Evolutionary conservation across 2,888 invertebrate genomes (phyloP).

Genomic region (Trichogramma evanescens): DNA sequence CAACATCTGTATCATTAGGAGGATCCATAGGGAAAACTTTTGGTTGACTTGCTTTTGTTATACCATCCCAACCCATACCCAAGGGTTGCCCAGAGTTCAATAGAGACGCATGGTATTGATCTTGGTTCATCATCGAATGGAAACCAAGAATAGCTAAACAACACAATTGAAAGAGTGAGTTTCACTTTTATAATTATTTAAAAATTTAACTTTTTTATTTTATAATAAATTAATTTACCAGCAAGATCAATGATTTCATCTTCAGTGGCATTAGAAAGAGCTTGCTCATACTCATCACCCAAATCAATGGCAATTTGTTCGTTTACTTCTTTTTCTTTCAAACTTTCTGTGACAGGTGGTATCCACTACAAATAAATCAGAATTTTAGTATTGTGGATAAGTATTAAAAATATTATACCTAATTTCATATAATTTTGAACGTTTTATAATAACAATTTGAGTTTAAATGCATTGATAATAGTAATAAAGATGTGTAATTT

Average conservation of each 20-base stretch:
- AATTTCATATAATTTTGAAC: too few relatives aligned
- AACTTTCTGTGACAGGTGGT: conserved; percentile 64
- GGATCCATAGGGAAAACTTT: conserved; percentile 91
- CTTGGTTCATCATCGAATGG: conserved; percentile 99
- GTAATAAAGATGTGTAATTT: too few relatives aligned
- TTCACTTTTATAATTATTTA: not conserved
- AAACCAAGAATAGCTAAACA: conserved; percentile 90
- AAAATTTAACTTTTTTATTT: not conserved
- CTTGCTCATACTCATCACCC: conserved; percentile 89
- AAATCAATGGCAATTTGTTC: conserved; percentile 90
- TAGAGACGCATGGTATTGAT: conserved; percentile 96
- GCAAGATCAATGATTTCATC: conserved; percentile 98
- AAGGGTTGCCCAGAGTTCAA: conserved; percentile 86
- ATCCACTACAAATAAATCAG: conserved; percentile 60
- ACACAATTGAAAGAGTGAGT: not conserved
- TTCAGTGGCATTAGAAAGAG: conserved; percentile 80
- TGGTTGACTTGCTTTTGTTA: conserved; percentile 87
- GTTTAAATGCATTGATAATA: too few relatives aligned
- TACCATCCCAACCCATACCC: conserved; percentile 87
- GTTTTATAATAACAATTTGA: too few relatives aligned
- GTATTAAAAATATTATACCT: too few relatives aligned
- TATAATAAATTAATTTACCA: conserved; percentile 50
- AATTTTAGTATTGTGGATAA: too few relatives aligned
- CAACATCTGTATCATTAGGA: conserved; percentile 93
- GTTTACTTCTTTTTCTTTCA: conserved; percentile 71